phyloP scores from a whole-genome alignment of 2,888 invertebrate genomes.

The Listrodromus nycthemerus region DNA sequence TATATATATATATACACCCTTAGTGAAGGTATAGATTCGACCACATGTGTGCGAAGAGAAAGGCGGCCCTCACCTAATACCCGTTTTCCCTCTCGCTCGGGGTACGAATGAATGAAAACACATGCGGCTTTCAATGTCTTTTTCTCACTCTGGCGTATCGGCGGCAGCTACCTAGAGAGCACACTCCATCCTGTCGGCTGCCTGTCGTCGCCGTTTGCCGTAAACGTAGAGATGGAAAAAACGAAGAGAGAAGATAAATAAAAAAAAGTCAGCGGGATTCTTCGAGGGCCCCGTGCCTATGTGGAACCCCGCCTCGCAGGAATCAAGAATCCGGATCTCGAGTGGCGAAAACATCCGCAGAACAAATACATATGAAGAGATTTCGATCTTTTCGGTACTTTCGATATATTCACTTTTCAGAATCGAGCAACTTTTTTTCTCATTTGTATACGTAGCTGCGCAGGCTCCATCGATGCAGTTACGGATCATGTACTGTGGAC shows the following conservation, averaged over 20 bases:
- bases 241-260: slow-evolving; percentile 12
- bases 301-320: slow-evolving; percentile 52
- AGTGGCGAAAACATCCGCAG: slow-evolving; percentile 62
- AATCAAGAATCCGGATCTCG: slow-evolving; percentile 68
- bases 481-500: neutral
- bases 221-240: slow-evolving; percentile 64
- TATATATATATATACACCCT: neutral
- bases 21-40: slow-evolving; percentile 34
- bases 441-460: neutral
- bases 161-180: slow-evolving; percentile 19
- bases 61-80: slow-evolving; percentile 40
- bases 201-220: slow-evolving; percentile 72
- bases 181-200: slow-evolving; percentile 74
- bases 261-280: slow-evolving; percentile 58
- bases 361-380: slow-evolving; percentile 50
- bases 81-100: slow-evolving; percentile 26
- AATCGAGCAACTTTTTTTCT: slow-evolving; percentile 1
- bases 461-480: neutral
- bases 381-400: slow-evolving; percentile 42
- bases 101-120: slow-evolving; percentile 59
- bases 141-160: slow-evolving; percentile 31
- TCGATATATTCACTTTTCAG: slow-evolving; percentile 41
- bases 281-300: slow-evolving; percentile 14
- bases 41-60: slow-evolving; percentile 37
- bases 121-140: neutral